A percentile compares a stretch with the other conserved stretches of the same genome.
Conservation (phyloP, 2,888 invertebrate species). For the Drosophila incognita region DNA sequence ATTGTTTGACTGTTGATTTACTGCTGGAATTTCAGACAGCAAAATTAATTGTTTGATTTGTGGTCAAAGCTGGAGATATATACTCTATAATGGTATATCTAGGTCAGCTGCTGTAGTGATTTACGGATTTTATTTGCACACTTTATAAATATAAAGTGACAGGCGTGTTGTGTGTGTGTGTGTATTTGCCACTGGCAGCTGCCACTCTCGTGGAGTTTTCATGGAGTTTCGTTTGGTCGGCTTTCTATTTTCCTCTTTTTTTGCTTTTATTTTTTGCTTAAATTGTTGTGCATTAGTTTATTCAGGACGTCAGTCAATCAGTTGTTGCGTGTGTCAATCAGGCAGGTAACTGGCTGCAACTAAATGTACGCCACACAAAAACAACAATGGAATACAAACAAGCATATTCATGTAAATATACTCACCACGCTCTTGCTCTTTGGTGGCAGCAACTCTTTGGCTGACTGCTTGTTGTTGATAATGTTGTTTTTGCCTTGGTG, state of each 20-base stretch:
- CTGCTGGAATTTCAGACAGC: conserved; percentile 77
- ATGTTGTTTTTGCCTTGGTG: conserved; percentile 23
- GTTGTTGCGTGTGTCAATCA: conserved; percentile 61
- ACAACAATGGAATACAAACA: conserved; percentile 25
- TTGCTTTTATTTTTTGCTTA: conserved; percentile 10
- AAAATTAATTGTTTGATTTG: conserved; percentile 78
- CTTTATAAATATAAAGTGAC: conserved; percentile 76
- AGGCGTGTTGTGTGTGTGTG: conserved; percentile 31
- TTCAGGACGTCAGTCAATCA: conserved; percentile 39
- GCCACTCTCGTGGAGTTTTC: conserved; percentile 52
- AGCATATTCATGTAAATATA: conserved; percentile 39
- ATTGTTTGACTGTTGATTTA: conserved; percentile 80
- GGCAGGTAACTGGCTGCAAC: conserved; percentile 51
- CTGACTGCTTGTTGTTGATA: conserved; percentile 20
- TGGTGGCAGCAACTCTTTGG: conserved; percentile 62
- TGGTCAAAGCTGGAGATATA: conserved; percentile 35
- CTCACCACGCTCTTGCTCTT: conserved; percentile 70
- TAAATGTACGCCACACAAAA: conserved; percentile 29
- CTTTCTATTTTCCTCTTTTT: conserved; percentile 10
- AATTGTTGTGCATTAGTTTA: conserved; percentile 35
- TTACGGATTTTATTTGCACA: conserved; percentile 76
- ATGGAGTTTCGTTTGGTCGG: conserved; percentile 16
- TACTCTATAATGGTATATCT: conserved; percentile 28
- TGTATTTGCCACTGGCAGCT: conserved; percentile 57
- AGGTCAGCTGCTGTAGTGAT: conserved; percentile 56